Base-by-base conservation (phyloP, 2,888 invertebrate genomes). In the Tridacna crocea region DNA sequence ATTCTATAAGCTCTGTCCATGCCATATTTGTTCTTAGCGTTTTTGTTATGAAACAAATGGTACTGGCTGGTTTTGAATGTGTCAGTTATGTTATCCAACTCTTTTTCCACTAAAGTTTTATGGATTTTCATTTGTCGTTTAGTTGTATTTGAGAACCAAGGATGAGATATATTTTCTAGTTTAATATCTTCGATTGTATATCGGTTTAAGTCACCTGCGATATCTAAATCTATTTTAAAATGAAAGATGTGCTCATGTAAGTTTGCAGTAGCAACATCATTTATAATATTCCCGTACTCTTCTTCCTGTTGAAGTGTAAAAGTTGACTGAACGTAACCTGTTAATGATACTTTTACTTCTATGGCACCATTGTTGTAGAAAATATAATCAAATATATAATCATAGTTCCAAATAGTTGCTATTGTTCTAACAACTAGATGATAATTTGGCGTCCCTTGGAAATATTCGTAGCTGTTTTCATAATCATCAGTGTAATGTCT, bases 371-470 rank as follows among this genome's bases (percentile, higher is more conserved):
- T 90, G 27, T 84, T 83, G 79, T 92, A 90, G 79, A 93, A 91
- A n/a, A 90, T 87, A 58, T 88, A 90, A 79, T 93, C 93, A 65
- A 93, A 84, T 0, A 93, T 80, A 75, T 92, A 92, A 70, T 93
- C 92, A 75, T 89, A 90, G 75, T 91, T 92, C 87, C 88, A 88
- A 11, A 91, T 76, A 55, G 83, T 89, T 12, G 88, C 83, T 60
- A 92, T 88, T 13, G 89, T 87, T 60, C 92, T 74, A 15, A 93
- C 82, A 24, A 92, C 90, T 12, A 93, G 80, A 60, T 84, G 80
- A 75, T 90, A 87, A 51, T 89, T 90, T 4, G 83, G 83, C 12
- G 88, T 72, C 0, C 91, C 92, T 3, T 88, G 89, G 63, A 88
- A 91, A 70, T 82, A 88, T 19, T n/a, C 72, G 36, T 80, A 88